phyloP scores from a whole-genome alignment of 2,888 invertebrate genomes.

The Loripinus fragilis region DNA sequence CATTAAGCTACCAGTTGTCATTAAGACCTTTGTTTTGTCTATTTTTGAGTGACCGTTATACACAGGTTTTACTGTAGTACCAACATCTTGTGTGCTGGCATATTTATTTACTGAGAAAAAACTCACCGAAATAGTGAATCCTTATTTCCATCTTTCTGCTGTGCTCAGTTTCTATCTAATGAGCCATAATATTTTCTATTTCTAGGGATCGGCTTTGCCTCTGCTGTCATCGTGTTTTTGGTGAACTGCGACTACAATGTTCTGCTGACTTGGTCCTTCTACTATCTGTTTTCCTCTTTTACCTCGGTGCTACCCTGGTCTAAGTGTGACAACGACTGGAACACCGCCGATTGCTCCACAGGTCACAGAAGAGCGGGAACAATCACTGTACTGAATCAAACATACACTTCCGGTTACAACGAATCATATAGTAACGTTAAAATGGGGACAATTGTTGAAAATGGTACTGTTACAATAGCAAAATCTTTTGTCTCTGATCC shows the following conservation, averaged over 20 bases:
- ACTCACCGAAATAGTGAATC: no score
- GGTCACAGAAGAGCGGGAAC: background rate
- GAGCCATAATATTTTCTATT: no score
- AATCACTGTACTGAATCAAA: background rate
- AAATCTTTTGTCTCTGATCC: constrained; percentile 40
- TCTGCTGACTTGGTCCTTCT: constrained; percentile 92
- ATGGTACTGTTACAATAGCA: background rate
- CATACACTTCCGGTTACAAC: background rate
- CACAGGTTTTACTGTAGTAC: no score
- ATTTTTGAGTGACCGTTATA: no score
- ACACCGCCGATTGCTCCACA: constrained; percentile 85
- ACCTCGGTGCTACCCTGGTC: constrained; percentile 87
- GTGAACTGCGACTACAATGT: constrained; percentile 86
- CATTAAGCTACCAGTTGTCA: no score
- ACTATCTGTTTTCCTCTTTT: constrained; percentile 90
- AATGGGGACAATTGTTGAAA: background rate
- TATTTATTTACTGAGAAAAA: no score
- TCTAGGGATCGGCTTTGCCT: constrained; percentile 86
- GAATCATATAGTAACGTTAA: background rate
- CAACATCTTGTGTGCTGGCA: no score
- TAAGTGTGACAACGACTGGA: constrained; percentile 92
- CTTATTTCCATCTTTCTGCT: no score
- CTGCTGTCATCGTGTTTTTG: constrained; percentile 83
- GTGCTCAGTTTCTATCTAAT: no score
- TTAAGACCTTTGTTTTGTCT: no score